Evolutionary conservation across 2,888 invertebrate genomes (phyloP).

Genomic region (Chaetogeoica ovagalla): DNA sequence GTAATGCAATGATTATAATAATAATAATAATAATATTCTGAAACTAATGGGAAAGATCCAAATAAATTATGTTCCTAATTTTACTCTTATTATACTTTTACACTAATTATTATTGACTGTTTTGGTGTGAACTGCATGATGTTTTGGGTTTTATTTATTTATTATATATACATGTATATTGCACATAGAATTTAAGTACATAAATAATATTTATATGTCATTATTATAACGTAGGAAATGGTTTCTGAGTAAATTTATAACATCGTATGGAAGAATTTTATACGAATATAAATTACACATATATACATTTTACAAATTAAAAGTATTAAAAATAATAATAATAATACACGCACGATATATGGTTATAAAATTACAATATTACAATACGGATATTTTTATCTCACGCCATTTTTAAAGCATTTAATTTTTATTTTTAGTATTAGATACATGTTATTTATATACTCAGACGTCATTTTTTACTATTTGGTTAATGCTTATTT

Average conservation of each 20-base stretch:
- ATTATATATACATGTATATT: conserved; percentile 5
- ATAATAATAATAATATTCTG: background rate
- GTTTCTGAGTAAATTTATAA: background rate
- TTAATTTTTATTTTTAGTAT: background rate
- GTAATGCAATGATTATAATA: background rate
- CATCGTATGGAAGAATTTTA: background rate
- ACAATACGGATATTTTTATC: background rate
- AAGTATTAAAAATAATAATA: no score
- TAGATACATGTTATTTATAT: background rate
- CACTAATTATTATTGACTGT: conserved; percentile 38
- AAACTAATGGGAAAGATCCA: conserved; percentile 15
- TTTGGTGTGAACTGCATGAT: conserved; percentile 48
- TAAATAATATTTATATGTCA: background rate
- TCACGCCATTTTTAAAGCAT: background rate
- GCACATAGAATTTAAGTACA: conserved; percentile 37
- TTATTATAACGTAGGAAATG: background rate
- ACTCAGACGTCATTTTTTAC: background rate
- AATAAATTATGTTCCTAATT: conserved; percentile 37
- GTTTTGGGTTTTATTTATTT: conserved; percentile 38
- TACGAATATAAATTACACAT: no score
- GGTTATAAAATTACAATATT: no score
- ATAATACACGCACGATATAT: no score
- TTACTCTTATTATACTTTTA: conserved; percentile 1
- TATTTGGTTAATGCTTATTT: conserved; percentile 4
- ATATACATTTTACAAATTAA: no score